These are phyloP conservation scores for Danionella dracula DNA, from an alignment of 2,797 vertebrate genomes.

Conservation along the genomic window DNA sequence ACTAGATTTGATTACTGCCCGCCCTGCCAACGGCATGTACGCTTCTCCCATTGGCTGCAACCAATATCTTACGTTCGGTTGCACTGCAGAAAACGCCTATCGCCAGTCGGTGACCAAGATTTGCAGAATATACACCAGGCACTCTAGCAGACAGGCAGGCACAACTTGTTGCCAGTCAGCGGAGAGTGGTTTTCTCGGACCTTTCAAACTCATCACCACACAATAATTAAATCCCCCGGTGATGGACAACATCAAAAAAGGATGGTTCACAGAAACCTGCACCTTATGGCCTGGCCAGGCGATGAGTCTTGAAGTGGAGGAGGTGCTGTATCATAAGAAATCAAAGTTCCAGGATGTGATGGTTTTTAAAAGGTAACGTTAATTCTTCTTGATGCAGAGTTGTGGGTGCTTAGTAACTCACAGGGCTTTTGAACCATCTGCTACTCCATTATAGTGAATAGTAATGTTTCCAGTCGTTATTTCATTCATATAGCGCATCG, in stretches of 20 bases:
- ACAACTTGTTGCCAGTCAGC: background rate
- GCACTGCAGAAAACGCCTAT: slow-evolving; percentile 30
- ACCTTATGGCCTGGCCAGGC: slow-evolving; percentile 91
- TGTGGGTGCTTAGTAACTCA: too few species aligned
- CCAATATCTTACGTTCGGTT: slow-evolving; percentile 27
- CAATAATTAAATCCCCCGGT: background rate
- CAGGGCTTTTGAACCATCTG: too few species aligned
- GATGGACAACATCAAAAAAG: slow-evolving; percentile 78
- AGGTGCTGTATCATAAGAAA: slow-evolving; percentile 82
- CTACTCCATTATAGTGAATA: too few species aligned
- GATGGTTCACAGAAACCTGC: slow-evolving; percentile 92
- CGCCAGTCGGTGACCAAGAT: slow-evolving; percentile 39
- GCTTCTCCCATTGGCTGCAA: slow-evolving; percentile 23
- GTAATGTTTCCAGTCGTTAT: too few species aligned
- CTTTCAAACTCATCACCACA: background rate
- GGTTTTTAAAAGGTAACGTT: slow-evolving; percentile 84
- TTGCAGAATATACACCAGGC: too few species aligned
- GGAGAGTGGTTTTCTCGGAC: background rate
- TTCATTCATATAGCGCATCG: background rate
- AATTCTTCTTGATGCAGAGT: background rate
- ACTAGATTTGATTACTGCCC: background rate
- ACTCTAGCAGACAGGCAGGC: too few species aligned
- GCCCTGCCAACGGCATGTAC: background rate
- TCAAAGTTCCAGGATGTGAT: slow-evolving; percentile 91
- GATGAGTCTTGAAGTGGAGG: slow-evolving; percentile 88